A percentile compares a stretch with the other conserved stretches of the same genome.
These are phyloP conservation scores for Scaptomyza graminum DNA, from an alignment of 1,140 invertebrate genomes.

Conservation along the genomic window DNA sequence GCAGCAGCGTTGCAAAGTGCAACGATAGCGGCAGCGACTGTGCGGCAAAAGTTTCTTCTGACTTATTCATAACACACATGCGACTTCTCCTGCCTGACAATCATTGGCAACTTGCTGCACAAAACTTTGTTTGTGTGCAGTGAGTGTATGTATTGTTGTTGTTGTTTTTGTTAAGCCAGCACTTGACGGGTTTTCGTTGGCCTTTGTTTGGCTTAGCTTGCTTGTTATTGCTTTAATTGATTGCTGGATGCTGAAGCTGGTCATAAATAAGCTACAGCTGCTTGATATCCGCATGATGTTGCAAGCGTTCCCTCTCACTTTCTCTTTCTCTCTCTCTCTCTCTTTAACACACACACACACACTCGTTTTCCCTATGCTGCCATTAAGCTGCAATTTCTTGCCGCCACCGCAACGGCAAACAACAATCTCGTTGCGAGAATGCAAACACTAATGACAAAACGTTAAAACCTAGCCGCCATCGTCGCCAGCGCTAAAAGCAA, in stretches of 20 bases:
- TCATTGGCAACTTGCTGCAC: slow-evolving; percentile 41
- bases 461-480: slow-evolving; percentile 66
- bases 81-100: slow-evolving; percentile 36
- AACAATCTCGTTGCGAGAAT: slow-evolving; percentile 72
- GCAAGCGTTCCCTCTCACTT: neutral
- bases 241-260: slow-evolving; percentile 28
- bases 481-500: slow-evolving; percentile 54
- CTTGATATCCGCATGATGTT: slow-evolving; percentile 29
- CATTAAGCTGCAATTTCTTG: slow-evolving; percentile 59
- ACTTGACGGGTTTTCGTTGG: slow-evolving; percentile 36
- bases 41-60: slow-evolving; percentile 60
- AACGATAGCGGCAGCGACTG: slow-evolving; percentile 28
- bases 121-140: slow-evolving; percentile 42
- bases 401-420: slow-evolving; percentile 65
- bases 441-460: slow-evolving; percentile 82
- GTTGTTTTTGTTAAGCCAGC: slow-evolving; percentile 27
- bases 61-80: slow-evolving; percentile 72
- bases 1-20: slow-evolving; percentile 2
- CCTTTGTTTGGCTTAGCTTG: slow-evolving; percentile 18
- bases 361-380: neutral
- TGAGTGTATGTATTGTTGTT: neutral
- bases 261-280: slow-evolving; percentile 23
- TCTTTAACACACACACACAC: neutral
- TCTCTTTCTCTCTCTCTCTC: neutral
- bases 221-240: slow-evolving; percentile 44